These are phyloP conservation scores for Sebastes nivosus DNA, from an alignment of 2,797 vertebrate genomes.

Conservation along the genomic window DNA sequence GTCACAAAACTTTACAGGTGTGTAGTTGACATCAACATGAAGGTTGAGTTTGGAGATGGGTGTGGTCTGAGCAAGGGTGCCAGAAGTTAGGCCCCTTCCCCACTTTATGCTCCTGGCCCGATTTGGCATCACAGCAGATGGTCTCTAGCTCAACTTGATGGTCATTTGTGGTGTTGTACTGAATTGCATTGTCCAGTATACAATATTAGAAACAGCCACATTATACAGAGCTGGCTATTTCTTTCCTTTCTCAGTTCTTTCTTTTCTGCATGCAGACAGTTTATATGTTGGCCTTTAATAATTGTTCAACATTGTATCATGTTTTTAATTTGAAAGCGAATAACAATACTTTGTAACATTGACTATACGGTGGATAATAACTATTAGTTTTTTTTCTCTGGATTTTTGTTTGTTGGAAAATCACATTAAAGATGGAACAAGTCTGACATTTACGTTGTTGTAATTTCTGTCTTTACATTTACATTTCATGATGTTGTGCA, in stretches of 20 bases:
- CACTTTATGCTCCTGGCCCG: too few species aligned
- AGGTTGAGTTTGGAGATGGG: too few species aligned
- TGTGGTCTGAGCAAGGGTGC: too few species aligned
- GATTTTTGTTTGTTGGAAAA: not conserved
- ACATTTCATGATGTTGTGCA: too few species aligned
- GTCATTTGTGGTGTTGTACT: not conserved
- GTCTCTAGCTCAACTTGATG: not conserved
- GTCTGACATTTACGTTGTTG: not conserved
- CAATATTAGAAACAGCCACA: not conserved
- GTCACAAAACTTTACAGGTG: too few species aligned
- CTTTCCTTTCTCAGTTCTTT: not conserved
- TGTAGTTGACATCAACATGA: too few species aligned
- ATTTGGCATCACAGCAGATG: accelerated
- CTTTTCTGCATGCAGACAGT: not conserved
- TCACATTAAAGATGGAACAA: not conserved
- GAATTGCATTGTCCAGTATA: not conserved
- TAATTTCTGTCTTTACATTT: too few species aligned
- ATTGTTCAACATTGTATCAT: not conserved
- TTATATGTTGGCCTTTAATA: not conserved
- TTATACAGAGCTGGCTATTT: not conserved
- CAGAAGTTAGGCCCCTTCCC: too few species aligned
- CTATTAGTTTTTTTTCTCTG: not conserved
- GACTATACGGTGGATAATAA: too few species aligned
- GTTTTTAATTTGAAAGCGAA: too few species aligned
- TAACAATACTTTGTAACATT: too few species aligned